Conservation (phyloP, 1,140 invertebrate genomes). For the Ectropis grisescens region DNA sequence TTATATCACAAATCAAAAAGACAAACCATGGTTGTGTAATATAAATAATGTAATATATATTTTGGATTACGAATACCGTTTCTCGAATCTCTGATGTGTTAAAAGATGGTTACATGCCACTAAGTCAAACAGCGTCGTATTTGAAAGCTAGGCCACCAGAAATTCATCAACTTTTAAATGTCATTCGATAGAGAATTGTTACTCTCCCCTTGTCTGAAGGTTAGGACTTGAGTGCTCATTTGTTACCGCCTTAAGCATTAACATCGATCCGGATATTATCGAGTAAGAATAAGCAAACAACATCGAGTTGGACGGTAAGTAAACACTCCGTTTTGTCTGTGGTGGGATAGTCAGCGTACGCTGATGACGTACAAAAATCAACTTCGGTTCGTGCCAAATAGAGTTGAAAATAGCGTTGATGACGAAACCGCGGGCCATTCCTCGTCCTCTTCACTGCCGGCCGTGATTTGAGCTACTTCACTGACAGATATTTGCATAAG, state of each 20-base stretch:
- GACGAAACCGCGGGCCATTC: neutral
- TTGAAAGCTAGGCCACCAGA: no score
- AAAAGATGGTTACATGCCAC: no score
- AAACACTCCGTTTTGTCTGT: conserved; percentile 7
- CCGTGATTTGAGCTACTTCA: conserved; percentile 7
- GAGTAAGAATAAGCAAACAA: conserved; percentile 12
- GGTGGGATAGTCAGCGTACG: neutral
- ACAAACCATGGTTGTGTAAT: no score
- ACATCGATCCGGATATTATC: conserved; percentile 10
- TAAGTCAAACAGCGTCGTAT: no score
- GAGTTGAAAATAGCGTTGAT: conserved; percentile 1
- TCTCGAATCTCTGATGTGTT: no score
- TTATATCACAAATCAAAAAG: no score
- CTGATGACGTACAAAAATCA: conserved; percentile 6
- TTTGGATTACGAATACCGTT: no score
- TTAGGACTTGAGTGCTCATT: no score
- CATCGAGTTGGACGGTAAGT: conserved; percentile 2
- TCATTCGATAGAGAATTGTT: no score
- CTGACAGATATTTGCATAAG: conserved; percentile 8
- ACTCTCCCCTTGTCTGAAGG: no score
- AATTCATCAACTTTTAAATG: no score
- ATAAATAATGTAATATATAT: no score
- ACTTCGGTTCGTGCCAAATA: neutral
- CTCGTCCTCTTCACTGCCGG: conserved; percentile 1
- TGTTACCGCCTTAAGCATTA: conserved; percentile 5